Base-by-base conservation (phyloP, 1,140 invertebrate species). In the Meloidogyne chitwoodi region DNA sequence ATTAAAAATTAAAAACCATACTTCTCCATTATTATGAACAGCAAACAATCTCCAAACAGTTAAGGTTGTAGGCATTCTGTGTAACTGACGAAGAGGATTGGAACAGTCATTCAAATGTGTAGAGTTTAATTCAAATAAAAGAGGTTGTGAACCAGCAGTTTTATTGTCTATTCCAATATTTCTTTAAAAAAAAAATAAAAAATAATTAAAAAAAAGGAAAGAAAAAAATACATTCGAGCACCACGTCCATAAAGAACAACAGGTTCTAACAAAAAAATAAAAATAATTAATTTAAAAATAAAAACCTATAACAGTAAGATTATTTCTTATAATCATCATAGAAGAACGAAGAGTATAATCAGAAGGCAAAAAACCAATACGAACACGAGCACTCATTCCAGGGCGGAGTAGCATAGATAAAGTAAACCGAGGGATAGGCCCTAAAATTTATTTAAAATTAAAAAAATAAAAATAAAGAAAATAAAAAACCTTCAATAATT, bases 101-200 rank as follows among this genome's bases (percentile, higher is more conserved):
- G 79, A 91, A 88, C 93, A 96, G 85, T 92, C 92, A 87, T 92
- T 91, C 12, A 95, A 89, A 88, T 93, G 92, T 84, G 93, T 93
- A 69, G 93, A 92, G 0, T 90, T 90, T 64, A 97, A 90, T 88
- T 96, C 93, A 87, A 97, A 95, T 1, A 92, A 83, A 19, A 95
- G 88, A 0, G 93, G 91, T 16, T 91, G 90, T 0, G 92, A 92
- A 8, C 93, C 93, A 0, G 94, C 92, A 66, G 92, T 92, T 1
- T 93, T 91, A 87, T 94, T 94, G n/a, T 92, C 94, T 84, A 98
- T 92, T 83, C 93, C 92, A 86, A 98, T 92, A 87, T 93, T 91
- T 12, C 71, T 73, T 29, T 61, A 38, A 41, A 26, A 67, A 10
- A 44, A 19, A 38, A 26, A 44, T 10, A 34, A 68, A 14, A 68